Conservation (phyloP, 1,140 invertebrate species). For the Drosophila neocordata region DNA sequence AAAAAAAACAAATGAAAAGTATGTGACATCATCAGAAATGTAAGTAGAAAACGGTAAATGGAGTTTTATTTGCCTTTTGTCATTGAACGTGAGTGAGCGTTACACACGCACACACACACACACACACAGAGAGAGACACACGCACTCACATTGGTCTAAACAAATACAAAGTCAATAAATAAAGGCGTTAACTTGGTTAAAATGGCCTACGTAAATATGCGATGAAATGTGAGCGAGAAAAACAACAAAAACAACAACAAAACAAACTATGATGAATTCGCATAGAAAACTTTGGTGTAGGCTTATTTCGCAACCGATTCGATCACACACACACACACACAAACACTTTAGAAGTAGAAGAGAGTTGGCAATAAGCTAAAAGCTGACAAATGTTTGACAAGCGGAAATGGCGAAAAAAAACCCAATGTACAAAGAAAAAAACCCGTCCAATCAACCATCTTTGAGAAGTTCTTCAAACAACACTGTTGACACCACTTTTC, state of each 20-base stretch:
- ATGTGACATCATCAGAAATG: slow-evolving; percentile 68
- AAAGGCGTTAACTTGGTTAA: slow-evolving; percentile 75
- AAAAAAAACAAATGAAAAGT: neutral
- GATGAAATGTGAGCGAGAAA: slow-evolving; percentile 67
- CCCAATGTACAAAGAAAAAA: slow-evolving; percentile 29
- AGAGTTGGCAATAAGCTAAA: slow-evolving; percentile 74
- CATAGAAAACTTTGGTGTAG: slow-evolving; percentile 54
- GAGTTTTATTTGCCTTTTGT: slow-evolving; percentile 73
- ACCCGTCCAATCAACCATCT: slow-evolving; percentile 13
- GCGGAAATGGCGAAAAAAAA: slow-evolving; percentile 68
- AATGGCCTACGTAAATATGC: slow-evolving; percentile 79
- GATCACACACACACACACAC: slow-evolving; percentile 29
- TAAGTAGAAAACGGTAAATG: slow-evolving; percentile 68
- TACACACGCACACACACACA: slow-evolving; percentile 38
- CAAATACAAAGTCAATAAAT: slow-evolving; percentile 75
- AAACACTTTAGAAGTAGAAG: neutral
- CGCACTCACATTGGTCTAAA: slow-evolving; percentile 42
- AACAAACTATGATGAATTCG: slow-evolving; percentile 34
- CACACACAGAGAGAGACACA: too few species aligned
- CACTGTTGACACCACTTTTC: neutral
- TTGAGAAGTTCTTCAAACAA: slow-evolving; percentile 2
- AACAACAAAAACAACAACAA: too few species aligned
- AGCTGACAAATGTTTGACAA: slow-evolving; percentile 79
- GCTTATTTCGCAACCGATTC: slow-evolving; percentile 63
- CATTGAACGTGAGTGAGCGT: slow-evolving; percentile 59